phyloP scores from a whole-genome alignment of 2,888 invertebrate species.

The Tenthredo scrophulariae region DNA sequence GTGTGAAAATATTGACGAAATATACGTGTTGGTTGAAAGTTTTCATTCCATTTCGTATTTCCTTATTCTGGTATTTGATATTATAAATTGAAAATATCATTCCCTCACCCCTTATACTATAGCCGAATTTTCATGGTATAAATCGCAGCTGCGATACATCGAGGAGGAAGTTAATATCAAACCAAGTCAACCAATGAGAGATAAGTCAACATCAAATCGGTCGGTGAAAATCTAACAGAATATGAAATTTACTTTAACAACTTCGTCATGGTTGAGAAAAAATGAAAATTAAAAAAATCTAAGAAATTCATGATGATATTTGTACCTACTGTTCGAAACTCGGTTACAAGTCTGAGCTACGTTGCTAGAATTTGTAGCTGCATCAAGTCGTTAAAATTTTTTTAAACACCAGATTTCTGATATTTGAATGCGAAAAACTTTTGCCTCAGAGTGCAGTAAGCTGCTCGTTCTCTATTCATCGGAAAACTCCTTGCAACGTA shows the following conservation, averaged over 20 bases:
- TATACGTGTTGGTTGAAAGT: slow-evolving; percentile 24
- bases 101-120: background rate
- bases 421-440: background rate
- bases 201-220: slow-evolving; percentile 2
- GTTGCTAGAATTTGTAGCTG: background rate
- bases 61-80: background rate
- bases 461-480: background rate
- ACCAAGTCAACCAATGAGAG: background rate
- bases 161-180: background rate
- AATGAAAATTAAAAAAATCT: too few species aligned
- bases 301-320: too few species aligned
- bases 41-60: background rate
- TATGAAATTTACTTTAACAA: slow-evolving; percentile 5
- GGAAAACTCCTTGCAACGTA: background rate
- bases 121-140: background rate
- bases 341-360: too few species aligned
- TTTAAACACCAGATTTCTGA: background rate
- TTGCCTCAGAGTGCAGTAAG: background rate
- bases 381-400: background rate
- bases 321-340: too few species aligned
- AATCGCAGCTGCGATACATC: background rate
- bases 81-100: background rate
- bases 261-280: background rate
- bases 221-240: background rate
- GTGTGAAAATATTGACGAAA: background rate